Evolutionary conservation across 2,113 vertebrate species (phyloP), one percentile per base, ranked within the genome.

Genomic region (Melanerpes formicivorus): DNA sequence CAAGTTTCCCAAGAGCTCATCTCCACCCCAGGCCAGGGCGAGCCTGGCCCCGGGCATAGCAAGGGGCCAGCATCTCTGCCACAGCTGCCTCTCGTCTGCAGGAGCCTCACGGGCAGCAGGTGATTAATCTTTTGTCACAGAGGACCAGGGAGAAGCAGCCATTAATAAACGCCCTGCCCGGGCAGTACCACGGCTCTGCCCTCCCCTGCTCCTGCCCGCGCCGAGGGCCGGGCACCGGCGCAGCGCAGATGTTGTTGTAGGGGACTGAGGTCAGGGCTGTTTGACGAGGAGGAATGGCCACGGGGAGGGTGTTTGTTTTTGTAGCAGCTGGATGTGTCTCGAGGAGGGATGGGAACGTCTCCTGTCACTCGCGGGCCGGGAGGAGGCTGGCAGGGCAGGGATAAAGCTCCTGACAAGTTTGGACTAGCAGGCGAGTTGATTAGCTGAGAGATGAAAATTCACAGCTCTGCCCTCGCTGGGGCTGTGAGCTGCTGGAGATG

Each of bases 401-500:
- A 96, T 93, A 96, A 97, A 96, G 79, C 95, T 88, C 93, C 95
- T 97, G 97, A 97, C 97, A 97, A 96, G 97, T 97, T 97, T 97
- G 97, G 97, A 96, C 97, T 97, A 94, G 96, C 89, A 46, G 88
- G 94, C 88, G 93, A 97, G 96, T 97, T 97, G 95, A 97, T 97
- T 96, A 97, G 96, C 96, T 97, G 97, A 97, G 96, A 97, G 93
- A 87, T 97, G 96, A 97, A 97, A 96, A 93, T 95, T 96, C 95
- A 90, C 97, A 97, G 97, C 97, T 96, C 96, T 55, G 92, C 91
- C 80, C 83, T 91, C 0, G 66, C 85, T 10, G 82, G 70, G 91
- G 87, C 92, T 18, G 5, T 14, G 90, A 93, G 95, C 92, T 76
- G 89, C 87, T 4, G 84, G 86, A 59, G 90, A 84, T 34, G 88